These are phyloP conservation scores for Callopanchax toddi DNA, from an alignment of 2,113 vertebrate genomes.

Conservation along the genomic window DNA sequence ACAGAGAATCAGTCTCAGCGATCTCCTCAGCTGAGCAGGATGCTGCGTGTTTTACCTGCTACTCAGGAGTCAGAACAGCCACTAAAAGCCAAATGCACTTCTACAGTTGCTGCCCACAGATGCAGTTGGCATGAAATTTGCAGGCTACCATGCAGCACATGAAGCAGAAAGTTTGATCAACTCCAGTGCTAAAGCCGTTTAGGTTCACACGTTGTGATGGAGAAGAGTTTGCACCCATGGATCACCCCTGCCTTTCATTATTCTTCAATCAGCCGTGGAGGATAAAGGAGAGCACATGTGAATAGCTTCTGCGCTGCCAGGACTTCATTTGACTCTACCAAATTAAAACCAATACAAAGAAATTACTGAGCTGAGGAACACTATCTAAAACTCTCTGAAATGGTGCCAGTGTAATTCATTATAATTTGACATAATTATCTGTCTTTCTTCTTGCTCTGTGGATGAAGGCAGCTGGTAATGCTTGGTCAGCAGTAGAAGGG, in stretches of 20 bases:
- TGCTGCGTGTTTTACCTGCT: constrained; percentile 45
- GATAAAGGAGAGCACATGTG: constrained; percentile 22
- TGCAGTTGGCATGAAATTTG: constrained; percentile 69
- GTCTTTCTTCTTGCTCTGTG: constrained; percentile 30
- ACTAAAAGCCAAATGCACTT: constrained; percentile 34
- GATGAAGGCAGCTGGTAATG: constrained; percentile 34
- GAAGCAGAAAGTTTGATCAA: constrained; percentile 30
- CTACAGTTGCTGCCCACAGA: constrained; percentile 53
- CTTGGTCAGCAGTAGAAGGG: constrained; percentile 64
- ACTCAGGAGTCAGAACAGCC: constrained; percentile 39
- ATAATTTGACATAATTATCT: constrained; percentile 62
- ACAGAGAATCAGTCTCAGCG: constrained; percentile 21
- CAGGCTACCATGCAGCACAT: constrained; percentile 8
- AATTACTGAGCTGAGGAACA: constrained; percentile 50
- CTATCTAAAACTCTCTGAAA: constrained; percentile 44
- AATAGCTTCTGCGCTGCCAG: constrained; percentile 51
- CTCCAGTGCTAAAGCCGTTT: constrained; percentile 19
- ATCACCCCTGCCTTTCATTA: constrained; percentile 19
- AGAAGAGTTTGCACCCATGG: constrained; percentile 43
- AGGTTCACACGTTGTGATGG: constrained; percentile 46
- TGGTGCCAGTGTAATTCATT: constrained; percentile 50
- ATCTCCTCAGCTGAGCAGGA: constrained; percentile 44
- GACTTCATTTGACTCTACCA: constrained; percentile 45
- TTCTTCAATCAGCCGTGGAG: constrained; percentile 43
- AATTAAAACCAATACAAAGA: constrained; percentile 52